Percentiles rank a stretch among this genome's conserved stretches.
phyloP scores from a whole-genome alignment of 2,888 invertebrate species.

The Eueremaeus valkanovi region DNA sequence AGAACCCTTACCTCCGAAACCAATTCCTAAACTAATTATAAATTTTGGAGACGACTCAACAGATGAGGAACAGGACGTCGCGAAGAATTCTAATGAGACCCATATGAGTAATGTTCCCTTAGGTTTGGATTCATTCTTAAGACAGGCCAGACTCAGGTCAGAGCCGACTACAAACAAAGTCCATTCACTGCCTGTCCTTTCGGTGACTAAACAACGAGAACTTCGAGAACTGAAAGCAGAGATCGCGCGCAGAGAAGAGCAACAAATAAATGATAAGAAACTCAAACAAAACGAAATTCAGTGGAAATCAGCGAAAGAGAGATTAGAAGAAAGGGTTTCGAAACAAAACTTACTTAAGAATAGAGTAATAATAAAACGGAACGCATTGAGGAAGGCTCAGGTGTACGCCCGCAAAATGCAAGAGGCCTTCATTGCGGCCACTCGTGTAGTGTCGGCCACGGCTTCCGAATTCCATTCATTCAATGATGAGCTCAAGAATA shows the following conservation, averaged over 20 bases:
- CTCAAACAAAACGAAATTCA: constrained; percentile 20
- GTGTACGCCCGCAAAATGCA: constrained; percentile 26
- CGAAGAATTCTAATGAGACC: neutral
- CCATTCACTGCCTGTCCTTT: constrained; percentile 2
- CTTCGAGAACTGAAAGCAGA: constrained; percentile 37
- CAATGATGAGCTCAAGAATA: constrained; percentile 7
- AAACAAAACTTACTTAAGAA: constrained; percentile 24
- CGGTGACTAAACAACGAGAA: constrained; percentile 37
- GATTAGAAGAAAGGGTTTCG: neutral
- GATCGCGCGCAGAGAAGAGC: constrained; percentile 36
- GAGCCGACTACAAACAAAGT: neutral
- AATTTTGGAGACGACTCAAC: constrained; percentile 36
- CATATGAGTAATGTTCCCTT: neutral
- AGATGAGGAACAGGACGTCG: neutral
- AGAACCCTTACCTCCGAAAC: neutral
- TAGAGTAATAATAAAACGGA: constrained; percentile 1
- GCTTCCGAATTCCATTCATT: constrained; percentile 8
- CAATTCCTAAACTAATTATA: constrained; percentile 9
- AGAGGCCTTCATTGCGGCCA: constrained; percentile 30
- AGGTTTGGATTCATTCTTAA: constrained; percentile 32
- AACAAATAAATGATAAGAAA: neutral
- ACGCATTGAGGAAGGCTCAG: constrained; percentile 10
- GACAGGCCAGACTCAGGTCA: neutral
- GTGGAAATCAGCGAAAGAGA: constrained; percentile 8
- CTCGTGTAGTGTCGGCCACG: constrained; percentile 20